Conservation (phyloP, 2,888 invertebrate genomes). For the Aspidiotus rigidus region DNA sequence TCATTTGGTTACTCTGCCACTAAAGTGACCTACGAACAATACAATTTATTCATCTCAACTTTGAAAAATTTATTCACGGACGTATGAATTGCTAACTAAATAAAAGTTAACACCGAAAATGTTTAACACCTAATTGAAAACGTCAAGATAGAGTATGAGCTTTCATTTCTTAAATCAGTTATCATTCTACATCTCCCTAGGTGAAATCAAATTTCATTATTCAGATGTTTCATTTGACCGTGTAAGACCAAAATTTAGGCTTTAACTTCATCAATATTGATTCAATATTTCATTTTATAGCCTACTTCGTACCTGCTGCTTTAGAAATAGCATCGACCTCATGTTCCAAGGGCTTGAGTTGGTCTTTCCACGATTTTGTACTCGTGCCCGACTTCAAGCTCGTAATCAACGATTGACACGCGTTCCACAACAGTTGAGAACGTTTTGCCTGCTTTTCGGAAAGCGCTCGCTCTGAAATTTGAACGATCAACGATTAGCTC, state of each 20-base stretch:
- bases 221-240: neutral
- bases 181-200: neutral
- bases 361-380: slow-evolving; percentile 45
- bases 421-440: slow-evolving; percentile 86
- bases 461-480: slow-evolving; percentile 55
- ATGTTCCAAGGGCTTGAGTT: slow-evolving; percentile 53
- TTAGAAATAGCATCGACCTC: slow-evolving; percentile 65
- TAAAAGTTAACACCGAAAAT: too few relatives aligned
- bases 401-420: slow-evolving; percentile 61
- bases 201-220: neutral
- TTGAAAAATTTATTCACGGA: too few relatives aligned
- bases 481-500: neutral
- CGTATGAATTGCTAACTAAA: too few relatives aligned
- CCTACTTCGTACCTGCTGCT: slow-evolving; percentile 54
- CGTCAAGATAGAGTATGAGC: too few relatives aligned
- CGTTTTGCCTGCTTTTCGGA: slow-evolving; percentile 65
- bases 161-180: neutral
- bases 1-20: too few relatives aligned
- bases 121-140: too few relatives aligned
- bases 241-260: slow-evolving; percentile 31
- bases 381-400: slow-evolving; percentile 23
- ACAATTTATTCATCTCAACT: too few relatives aligned
- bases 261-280: neutral
- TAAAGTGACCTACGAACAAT: too few relatives aligned
- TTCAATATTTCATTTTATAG: too few relatives aligned